Evolutionary conservation across 2,888 invertebrate genomes (phyloP), one percentile per base, ranked within the genome.

Genomic region (Eremobia ochroleuca): DNA sequence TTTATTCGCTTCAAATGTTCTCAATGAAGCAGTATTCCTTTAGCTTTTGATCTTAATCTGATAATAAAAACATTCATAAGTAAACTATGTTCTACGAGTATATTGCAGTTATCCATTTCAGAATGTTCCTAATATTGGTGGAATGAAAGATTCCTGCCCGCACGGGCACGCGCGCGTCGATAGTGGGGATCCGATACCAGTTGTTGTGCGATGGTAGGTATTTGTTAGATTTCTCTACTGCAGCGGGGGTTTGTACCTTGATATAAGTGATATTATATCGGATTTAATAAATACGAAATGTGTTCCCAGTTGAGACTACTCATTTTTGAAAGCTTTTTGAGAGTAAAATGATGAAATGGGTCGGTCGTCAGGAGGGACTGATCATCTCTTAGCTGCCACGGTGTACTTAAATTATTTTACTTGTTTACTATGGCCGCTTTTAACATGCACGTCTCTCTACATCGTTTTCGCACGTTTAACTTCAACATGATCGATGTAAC

Each of bases 141-240:
- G 46, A 59, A 79, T 72, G 31, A 43, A 73, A 70, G 73, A 82
- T 77, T 70, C 37, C 49, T 21, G 0, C 61, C 28, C 49, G 15
- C 31, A 67, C 62, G 15, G 67, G 67, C 77, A 81, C 68, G 61
- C 61, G 69, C 69, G 25, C n/a, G 25, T 18, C 72, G 67, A 77
- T 81, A 77, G 8, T 46, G 58, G 43, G 59, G 34, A 73, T 73
- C 43, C 69, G 34, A 73, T 73, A 52, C 69, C 77, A 77, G 55
- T 52, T 73, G 66, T 43, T 68, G 52, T 67, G 28, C 55, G 15
- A 11, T 31, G 49, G 77, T 70, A 77, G 49, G 77, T 70, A 77
- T 82, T 78, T 70, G 4, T 40, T 52, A 31, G 46, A 71, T 68
- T 77, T 77, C 15, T 64, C 13, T 55, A 40, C 15, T 58, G 25